Base-by-base conservation (phyloP, 2,113 vertebrate species). In the Pygoscelis antarcticus region DNA sequence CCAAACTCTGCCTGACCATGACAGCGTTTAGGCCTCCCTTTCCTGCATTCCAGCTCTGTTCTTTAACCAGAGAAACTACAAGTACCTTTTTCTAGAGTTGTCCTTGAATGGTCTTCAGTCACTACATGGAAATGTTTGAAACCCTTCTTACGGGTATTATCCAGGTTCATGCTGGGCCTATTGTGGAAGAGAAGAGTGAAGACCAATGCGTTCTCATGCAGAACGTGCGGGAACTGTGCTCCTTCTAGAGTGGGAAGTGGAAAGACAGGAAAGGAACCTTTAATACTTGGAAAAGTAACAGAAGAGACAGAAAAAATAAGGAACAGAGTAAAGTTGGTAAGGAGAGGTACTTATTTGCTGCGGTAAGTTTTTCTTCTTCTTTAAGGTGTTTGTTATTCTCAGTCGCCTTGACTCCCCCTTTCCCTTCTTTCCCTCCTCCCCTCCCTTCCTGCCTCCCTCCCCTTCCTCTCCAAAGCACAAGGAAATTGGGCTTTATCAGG, bases 131-230 rank as follows among this genome's bases (percentile, higher is more conserved):
- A 77, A 66, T 42, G 26, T 55, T 87, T 82, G 25, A 65, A 87
- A 60, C 6, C 9, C 82, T 58, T 61, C 30, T 46, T 27, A 36
- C 1, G 1, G 47, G 4, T 61, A 27, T 69, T 14, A 42, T 30
- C 13, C 25, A 77, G 26, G 51, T 34, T 52, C 2, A 4, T 40
- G 23, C 9, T 76, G 3, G 14, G 19, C 19, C 44, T 78, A 1
- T 6, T 38, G 23, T 14, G 30, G 27, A 69, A 64, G n/a, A 12
- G n/a, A 65, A 57, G 20, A 75, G 11, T 22, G 52, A 49, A 46
- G 11, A 42, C 2, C 36, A 51, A 22, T 6, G 27, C 0, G 1
- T 7, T 36, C 21, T 16, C 17, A 40, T 12, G 14, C 2, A 74
- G 44, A 87, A 60, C 0, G 1, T 49, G 40, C 58, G 29, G 20